Evolutionary conservation across 2,113 vertebrate genomes (phyloP).

Genomic region (Asarcornis scutulata): DNA sequence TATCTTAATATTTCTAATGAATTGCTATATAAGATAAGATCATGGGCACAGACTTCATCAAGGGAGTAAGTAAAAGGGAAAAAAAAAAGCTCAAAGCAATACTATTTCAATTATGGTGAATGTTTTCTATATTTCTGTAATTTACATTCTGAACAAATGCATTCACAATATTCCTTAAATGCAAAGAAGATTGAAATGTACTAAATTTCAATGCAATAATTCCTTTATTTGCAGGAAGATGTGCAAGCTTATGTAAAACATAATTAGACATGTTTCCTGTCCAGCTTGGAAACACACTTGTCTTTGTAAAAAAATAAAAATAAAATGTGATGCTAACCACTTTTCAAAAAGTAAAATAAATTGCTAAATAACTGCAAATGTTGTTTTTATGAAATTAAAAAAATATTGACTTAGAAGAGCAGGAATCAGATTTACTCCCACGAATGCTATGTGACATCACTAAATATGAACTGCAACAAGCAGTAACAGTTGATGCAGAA

Average conservation of each 20-base stretch:
- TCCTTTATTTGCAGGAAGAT: neutral
- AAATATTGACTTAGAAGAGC: neutral
- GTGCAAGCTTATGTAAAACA: neutral
- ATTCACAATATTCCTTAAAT: neutral
- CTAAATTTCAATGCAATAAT: neutral
- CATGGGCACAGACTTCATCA: neutral
- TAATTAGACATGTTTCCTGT: neutral
- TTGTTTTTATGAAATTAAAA: neutral
- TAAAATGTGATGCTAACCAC: neutral
- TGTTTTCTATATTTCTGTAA: neutral
- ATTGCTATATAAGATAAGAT: constrained; percentile 3
- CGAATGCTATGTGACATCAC: neutral
- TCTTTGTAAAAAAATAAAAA: neutral
- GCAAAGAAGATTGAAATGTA: neutral
- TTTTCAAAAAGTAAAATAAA: neutral
- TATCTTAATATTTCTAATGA: constrained; percentile 38
- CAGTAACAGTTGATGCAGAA: neutral
- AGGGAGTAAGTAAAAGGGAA: neutral
- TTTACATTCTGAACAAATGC: neutral
- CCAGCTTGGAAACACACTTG: neutral
- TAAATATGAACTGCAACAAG: neutral
- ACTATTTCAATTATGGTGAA: neutral
- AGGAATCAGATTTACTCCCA: neutral
- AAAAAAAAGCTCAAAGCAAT: neutral
- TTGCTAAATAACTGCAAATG: neutral